Base-by-base conservation (phyloP, 2,888 invertebrate species). In the Melanargia galathea region DNA sequence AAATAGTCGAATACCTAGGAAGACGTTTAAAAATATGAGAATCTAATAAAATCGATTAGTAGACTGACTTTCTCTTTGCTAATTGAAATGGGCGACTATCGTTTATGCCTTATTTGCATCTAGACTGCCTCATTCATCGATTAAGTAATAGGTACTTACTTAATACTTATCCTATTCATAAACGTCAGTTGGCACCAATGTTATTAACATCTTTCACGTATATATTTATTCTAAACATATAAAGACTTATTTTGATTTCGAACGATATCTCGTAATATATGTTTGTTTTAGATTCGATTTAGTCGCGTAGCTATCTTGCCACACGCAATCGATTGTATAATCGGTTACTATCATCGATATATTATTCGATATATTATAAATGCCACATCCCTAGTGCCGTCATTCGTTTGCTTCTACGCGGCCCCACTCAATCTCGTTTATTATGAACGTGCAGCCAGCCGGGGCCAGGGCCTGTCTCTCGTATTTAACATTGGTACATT, bases 401-500 rank as follows among this genome's bases (percentile, higher is more conserved):
- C 88, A 86, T 87, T 90, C 89, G 89, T 88, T 90, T 86, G 83
- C 80, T 83, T 83, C 82, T 82, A 78, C 85, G 78, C 80, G 82
- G 82, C 85, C 84, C 85, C 81, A 83, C 87, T 89, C 89, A 87
- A 87, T 88, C 86, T 87, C 84, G 84, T 89, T 87, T 84, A 89
- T 90, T 87, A 89, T 85, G 83, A 84, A 84, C 87, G 83, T 82
- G 84, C 84, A 84, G 72, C 81, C 76, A 75, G 76, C 79, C 40
- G 66, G 69, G 71, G 72, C 75, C 40, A 67, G 69, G 71, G 72
- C 75, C 80, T 76, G 79, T 80, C 80, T 77, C 82, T 78, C 78
- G 78, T 77, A 82, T 85, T 85, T 86, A 80, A 81, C 80, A 86
- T 84, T 82, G 81, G 79, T 82, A 85, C 85, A 84, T 86, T 86